phyloP scores from a whole-genome alignment of 1,140 invertebrate species.

The Hyposmocoma kahamanoa region DNA sequence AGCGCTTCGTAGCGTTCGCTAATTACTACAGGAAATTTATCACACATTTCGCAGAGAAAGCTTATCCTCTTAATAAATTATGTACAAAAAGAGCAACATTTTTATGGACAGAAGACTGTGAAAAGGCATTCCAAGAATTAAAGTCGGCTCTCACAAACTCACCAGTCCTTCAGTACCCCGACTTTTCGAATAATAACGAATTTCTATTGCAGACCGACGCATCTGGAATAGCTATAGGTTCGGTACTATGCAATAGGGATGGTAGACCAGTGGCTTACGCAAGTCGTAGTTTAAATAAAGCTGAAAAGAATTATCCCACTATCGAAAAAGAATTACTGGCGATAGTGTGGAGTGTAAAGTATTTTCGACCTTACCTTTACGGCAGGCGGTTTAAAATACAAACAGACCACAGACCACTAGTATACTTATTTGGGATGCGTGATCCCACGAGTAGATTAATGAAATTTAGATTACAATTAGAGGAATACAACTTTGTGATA shows the following conservation, averaged over 20 bases:
- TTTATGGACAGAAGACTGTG: constrained; percentile 21
- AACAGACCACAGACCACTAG: constrained; percentile 57
- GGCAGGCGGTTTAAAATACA: constrained; percentile 47
- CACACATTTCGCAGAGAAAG: constrained; percentile 42
- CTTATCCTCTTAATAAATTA: constrained; percentile 25
- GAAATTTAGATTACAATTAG: constrained; percentile 23
- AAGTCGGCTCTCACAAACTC: constrained; percentile 19
- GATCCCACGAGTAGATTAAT: constrained; percentile 18
- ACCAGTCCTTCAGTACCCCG: constrained; percentile 30
- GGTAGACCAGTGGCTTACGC: constrained; percentile 48
- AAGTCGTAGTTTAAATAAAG: constrained; percentile 47
- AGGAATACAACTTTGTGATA: constrained; percentile 53
- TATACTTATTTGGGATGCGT: constrained; percentile 21
- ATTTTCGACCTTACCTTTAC: constrained; percentile 60
- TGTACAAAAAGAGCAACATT: constrained; percentile 42
- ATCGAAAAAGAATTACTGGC: constrained; percentile 72
- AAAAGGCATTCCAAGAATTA: constrained; percentile 34
- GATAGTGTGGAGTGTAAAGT: constrained; percentile 61
- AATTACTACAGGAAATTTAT: constrained; percentile 65
- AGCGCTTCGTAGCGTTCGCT: constrained; percentile 58
- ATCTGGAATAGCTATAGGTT: constrained; percentile 31
- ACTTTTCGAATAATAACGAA: constrained; percentile 25
- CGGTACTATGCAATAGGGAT: constrained; percentile 42
- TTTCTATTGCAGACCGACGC: constrained; percentile 50
- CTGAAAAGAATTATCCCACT: constrained; percentile 53